Evolutionary conservation across 1,140 invertebrate species (phyloP).

Genomic region (Nymphalis io): DNA sequence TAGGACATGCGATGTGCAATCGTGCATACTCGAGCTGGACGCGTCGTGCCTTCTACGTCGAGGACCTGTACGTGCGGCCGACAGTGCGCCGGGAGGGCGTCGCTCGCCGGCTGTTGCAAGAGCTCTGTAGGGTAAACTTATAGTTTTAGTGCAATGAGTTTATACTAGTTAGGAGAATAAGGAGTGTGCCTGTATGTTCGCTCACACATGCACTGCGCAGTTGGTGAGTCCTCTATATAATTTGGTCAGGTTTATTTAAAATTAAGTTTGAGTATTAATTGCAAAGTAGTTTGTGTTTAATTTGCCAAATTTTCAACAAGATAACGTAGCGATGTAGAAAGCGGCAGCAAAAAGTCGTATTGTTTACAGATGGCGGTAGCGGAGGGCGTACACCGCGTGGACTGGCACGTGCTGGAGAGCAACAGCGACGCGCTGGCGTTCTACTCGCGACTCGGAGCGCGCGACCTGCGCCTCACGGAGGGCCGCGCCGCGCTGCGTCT

Average conservation of each 20-base stretch:
- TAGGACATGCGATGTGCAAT: constrained; percentile 55
- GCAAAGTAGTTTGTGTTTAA: not conserved
- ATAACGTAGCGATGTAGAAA: not conserved
- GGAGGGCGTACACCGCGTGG: constrained; percentile 44
- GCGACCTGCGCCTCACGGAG: constrained; percentile 51
- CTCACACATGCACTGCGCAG: no score
- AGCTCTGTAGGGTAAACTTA: constrained; percentile 43
- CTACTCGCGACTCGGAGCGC: constrained; percentile 59
- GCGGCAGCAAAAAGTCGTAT: not conserved
- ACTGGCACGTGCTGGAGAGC: constrained; percentile 65
- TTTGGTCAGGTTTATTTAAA: no score
- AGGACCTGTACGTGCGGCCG: constrained; percentile 62
- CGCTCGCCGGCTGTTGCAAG: constrained; percentile 43
- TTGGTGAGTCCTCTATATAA: no score
- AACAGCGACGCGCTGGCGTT: constrained; percentile 54
- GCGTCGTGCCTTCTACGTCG: constrained; percentile 61
- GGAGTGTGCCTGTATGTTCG: no score
- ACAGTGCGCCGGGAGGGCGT: constrained; percentile 48
- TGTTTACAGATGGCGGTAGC: constrained; percentile 37
- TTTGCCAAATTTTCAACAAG: not conserved
- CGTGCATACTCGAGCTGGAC: constrained; percentile 69
- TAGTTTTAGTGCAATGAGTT: not conserved
- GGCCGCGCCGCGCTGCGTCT: constrained; percentile 60
- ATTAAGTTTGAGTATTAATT: not conserved
- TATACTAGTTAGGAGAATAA: no score